A percentile compares a stretch with the other conserved stretches of the same genome.
Conservation (phyloP, 2,797 vertebrate species). For the Dryobates pubescens region DNA sequence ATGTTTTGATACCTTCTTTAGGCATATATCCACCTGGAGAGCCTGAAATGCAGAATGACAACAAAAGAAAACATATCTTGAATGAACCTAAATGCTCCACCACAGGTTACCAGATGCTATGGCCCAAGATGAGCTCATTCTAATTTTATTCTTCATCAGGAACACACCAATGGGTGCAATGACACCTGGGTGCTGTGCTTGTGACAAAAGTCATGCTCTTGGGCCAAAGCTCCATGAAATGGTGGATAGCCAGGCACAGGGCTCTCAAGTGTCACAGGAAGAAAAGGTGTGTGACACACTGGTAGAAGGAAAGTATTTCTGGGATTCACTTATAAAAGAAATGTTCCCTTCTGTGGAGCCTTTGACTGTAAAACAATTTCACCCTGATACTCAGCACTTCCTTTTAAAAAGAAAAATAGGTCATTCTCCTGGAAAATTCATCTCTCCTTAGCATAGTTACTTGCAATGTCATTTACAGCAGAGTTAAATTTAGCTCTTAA, state of each 20-base stretch:
- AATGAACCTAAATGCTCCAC: accelerated
- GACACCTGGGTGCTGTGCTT: accelerated
- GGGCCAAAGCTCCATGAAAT: background rate
- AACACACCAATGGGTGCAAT: background rate
- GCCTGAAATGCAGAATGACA: accelerated
- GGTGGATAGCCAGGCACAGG: background rate
- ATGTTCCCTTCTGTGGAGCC: background rate
- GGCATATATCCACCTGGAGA: accelerated
- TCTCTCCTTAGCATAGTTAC: background rate
- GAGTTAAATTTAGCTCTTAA: background rate
- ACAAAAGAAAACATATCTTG: accelerated
- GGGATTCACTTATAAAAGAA: background rate
- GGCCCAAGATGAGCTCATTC: background rate
- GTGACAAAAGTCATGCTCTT: background rate
- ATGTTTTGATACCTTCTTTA: accelerated
- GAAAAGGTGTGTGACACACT: background rate
- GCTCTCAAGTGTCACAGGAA: accelerated
- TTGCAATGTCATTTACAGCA: background rate
- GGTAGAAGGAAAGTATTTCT: background rate
- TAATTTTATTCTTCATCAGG: background rate
- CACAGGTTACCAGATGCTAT: accelerated
- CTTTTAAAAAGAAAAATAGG: background rate
- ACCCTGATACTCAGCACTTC: background rate
- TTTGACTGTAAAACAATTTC: background rate
- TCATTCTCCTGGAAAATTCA: background rate